phyloP scores from a whole-genome alignment of 2,888 invertebrate species.

The Macrosoma leucophasiata region DNA sequence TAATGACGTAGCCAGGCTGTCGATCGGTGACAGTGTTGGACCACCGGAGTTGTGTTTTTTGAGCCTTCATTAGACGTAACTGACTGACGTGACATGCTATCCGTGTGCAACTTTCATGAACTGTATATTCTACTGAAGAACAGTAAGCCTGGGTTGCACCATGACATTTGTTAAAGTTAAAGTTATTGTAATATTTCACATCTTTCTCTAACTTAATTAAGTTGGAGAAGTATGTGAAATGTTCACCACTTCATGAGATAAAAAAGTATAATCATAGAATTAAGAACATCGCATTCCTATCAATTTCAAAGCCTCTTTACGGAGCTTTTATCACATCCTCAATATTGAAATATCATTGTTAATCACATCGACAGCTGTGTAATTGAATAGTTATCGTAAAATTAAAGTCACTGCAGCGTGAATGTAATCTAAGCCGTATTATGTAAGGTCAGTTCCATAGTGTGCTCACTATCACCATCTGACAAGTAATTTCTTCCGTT shows the following conservation, averaged over 20 bases:
- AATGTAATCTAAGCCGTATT: constrained; percentile 57
- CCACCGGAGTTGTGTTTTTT: constrained; percentile 65
- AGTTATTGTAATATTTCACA: too few relatives aligned
- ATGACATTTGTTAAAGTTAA: too few relatives aligned
- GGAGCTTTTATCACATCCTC: too few relatives aligned
- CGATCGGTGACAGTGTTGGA: constrained; percentile 33
- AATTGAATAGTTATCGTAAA: constrained; percentile 39
- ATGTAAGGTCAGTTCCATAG: constrained; percentile 64
- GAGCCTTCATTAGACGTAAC: constrained; percentile 56
- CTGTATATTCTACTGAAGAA: too few relatives aligned
- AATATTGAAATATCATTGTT: constrained; percentile 29
- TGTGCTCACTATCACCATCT: constrained; percentile 47
- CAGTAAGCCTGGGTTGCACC: too few relatives aligned
- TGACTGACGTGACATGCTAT: constrained; percentile 51
- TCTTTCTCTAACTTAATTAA: too few relatives aligned
- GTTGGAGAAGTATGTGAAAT: too few relatives aligned
- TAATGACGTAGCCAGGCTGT: constrained; percentile 21
- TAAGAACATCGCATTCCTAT: too few relatives aligned
- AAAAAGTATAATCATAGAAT: too few relatives aligned
- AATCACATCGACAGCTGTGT: constrained; percentile 47
- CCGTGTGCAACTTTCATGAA: too few relatives aligned
- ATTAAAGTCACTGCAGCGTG: constrained; percentile 43
- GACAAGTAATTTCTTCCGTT: constrained; percentile 62
- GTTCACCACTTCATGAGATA: too few relatives aligned
- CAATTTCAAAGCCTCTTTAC: too few relatives aligned